Evolutionary conservation across 2,113 vertebrate species (phyloP).

Genomic region (Trichomycterus rosablanca): DNA sequence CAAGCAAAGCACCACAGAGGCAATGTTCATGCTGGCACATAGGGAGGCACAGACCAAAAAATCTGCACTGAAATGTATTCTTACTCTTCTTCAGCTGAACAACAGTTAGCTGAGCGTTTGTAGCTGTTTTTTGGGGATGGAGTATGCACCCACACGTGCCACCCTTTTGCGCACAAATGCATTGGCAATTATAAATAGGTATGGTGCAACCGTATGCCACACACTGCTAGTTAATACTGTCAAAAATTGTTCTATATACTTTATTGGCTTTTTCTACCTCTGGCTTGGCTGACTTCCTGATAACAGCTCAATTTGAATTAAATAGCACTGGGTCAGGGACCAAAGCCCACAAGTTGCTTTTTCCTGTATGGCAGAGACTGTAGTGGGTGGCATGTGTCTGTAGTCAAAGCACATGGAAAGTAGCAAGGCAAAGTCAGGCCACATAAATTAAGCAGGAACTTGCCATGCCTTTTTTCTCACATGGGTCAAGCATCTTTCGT

Average conservation of each 20-base stretch:
- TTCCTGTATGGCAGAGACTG: slow-evolving; percentile 33
- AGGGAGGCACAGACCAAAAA: slow-evolving; percentile 11
- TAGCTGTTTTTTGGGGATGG: slow-evolving; percentile 33
- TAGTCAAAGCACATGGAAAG: slow-evolving; percentile 55
- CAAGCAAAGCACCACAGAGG: too few species aligned
- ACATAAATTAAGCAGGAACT: slow-evolving; percentile 19
- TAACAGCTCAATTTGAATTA: slow-evolving; percentile 46
- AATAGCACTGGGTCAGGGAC: slow-evolving; percentile 16
- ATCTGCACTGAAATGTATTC: slow-evolving; percentile 19
- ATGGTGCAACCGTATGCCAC: too few species aligned
- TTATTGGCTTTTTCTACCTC: too few species aligned
- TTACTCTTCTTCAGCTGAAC: slow-evolving; percentile 21
- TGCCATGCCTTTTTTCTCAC: slow-evolving; percentile 14
- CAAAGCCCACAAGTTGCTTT: not conserved
- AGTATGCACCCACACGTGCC: too few species aligned
- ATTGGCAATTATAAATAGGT: too few species aligned
- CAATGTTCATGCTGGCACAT: too few species aligned
- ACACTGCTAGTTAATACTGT: too few species aligned
- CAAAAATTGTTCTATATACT: too few species aligned
- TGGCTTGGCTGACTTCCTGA: too few species aligned
- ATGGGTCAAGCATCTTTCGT: too few species aligned
- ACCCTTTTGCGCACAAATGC: too few species aligned
- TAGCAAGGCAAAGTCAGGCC: slow-evolving; percentile 27
- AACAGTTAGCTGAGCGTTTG: slow-evolving; percentile 27
- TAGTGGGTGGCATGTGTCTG: slow-evolving; percentile 33